A percentile compares a stretch with the other conserved stretches of the same genome.
Conservation (phyloP, 2,797 vertebrate species). For the Melanotaenia nigrans region DNA sequence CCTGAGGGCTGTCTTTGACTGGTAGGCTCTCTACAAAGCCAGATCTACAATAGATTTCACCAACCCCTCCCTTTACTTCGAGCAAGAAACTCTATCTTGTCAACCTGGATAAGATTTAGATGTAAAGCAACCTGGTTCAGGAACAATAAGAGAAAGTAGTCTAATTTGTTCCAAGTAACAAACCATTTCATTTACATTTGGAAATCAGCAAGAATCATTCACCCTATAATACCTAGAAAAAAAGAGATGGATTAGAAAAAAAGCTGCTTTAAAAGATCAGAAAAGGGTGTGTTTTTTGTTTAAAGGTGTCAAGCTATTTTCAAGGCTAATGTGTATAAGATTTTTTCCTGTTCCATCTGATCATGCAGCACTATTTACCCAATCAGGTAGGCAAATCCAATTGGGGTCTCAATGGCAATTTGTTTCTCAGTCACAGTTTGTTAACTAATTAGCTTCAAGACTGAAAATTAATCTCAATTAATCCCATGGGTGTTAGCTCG, state of each 20-base stretch:
- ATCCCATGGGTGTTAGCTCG: conserved; percentile 65
- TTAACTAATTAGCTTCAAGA: conserved; percentile 76
- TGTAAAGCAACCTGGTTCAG: neutral
- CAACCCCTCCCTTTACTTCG: neutral
- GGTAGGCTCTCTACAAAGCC: neutral
- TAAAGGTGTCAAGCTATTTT: conserved; percentile 18
- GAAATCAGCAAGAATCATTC: conserved; percentile 27
- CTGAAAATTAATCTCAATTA: conserved; percentile 79
- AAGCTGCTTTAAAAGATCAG: neutral
- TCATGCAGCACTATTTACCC: conserved; percentile 53
- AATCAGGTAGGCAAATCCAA: conserved; percentile 73
- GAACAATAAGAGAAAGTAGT: neutral
- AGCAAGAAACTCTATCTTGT: neutral
- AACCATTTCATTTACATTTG: conserved; percentile 45
- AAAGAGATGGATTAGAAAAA: conserved; percentile 36
- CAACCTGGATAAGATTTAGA: neutral
- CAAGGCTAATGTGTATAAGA: conserved; percentile 28
- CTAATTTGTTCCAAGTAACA: conserved; percentile 21
- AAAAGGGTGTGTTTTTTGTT: conserved; percentile 14
- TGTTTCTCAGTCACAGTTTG: conserved; percentile 75
- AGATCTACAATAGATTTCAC: neutral
- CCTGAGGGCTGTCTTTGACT: neutral
- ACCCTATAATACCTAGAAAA: conserved; percentile 15
- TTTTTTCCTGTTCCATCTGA: conserved; percentile 56
- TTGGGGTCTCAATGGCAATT: conserved; percentile 75